A percentile compares a stretch with the other conserved stretches of the same genome.
phyloP scores from a whole-genome alignment of 2,888 invertebrate species.

The Trilocha varians region DNA sequence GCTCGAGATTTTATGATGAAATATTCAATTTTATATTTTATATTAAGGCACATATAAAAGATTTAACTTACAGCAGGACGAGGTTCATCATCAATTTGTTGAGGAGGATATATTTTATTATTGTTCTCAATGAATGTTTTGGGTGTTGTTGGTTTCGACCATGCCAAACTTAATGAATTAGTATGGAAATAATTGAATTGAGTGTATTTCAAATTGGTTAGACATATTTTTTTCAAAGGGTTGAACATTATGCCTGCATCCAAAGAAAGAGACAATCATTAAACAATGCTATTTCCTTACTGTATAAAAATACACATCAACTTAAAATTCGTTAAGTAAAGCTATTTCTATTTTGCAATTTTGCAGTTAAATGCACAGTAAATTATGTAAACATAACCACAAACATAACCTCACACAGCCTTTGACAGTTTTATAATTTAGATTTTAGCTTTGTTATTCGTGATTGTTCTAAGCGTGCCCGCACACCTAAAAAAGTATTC shows the following conservation, averaged over 20 bases:
- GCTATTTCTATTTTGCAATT: too few species aligned
- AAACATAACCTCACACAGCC: too few species aligned
- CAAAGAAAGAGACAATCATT: too few species aligned
- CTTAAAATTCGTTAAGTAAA: too few species aligned
- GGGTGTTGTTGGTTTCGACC: conserved; percentile 52
- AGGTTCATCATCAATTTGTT: conserved; percentile 78
- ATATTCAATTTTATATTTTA: not conserved
- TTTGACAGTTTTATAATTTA: too few species aligned
- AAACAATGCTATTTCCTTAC: too few species aligned
- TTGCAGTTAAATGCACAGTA: too few species aligned
- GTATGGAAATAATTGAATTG: conserved; percentile 34
- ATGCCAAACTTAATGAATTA: conserved; percentile 35
- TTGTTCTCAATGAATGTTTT: conserved; percentile 78
- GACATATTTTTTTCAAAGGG: not conserved
- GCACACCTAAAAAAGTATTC: too few species aligned
- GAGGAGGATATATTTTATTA: conserved; percentile 85
- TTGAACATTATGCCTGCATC: not conserved
- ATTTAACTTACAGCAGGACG: conserved; percentile 82
- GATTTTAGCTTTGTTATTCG: too few species aligned
- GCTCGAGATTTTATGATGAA: not conserved
- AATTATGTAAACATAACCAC: too few species aligned
- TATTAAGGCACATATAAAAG: not conserved
- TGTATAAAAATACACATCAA: too few species aligned
- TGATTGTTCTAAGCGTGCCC: too few species aligned
- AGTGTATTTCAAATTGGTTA: conserved; percentile 1